phyloP scores from a whole-genome alignment of 2,888 invertebrate genomes.

The Ormyrus labotus region DNA sequence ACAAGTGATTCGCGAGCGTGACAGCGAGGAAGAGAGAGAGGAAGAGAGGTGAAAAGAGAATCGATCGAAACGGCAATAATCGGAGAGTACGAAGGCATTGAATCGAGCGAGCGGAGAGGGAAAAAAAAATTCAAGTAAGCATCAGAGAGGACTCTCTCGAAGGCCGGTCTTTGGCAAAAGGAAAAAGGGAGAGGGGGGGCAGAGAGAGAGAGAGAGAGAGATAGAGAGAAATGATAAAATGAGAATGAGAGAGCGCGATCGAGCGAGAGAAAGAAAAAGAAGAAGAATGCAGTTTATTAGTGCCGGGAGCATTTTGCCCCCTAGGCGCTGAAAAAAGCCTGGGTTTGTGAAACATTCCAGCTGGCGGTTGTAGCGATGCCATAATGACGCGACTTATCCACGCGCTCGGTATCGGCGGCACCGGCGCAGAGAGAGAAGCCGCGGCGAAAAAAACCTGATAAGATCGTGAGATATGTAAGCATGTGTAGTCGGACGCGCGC shows the following conservation, averaged over 20 bases:
- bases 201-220: neutral
- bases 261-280: constrained; percentile 47
- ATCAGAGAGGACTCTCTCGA: constrained; percentile 1
- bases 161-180: neutral
- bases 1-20: constrained; percentile 33
- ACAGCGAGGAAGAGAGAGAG: neutral
- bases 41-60: neutral
- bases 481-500: constrained; percentile 31
- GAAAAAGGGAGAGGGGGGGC: neutral
- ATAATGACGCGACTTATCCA: constrained; percentile 45
- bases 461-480: constrained; percentile 46
- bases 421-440: constrained; percentile 1
- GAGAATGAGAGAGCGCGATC: constrained; percentile 36
- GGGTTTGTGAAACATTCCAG: constrained; percentile 53
- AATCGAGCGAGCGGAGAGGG: constrained; percentile 28
- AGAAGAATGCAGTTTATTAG: constrained; percentile 57
- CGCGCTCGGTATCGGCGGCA: constrained; percentile 15
- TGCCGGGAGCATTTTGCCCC: constrained; percentile 52
- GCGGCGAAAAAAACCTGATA: constrained; percentile 34
- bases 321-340: constrained; percentile 44
- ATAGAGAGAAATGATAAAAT: constrained; percentile 43
- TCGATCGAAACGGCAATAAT: constrained; percentile 43
- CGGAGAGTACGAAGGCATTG: constrained; percentile 37
- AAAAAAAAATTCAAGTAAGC: constrained; percentile 32
- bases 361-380: constrained; percentile 48